Evolutionary conservation across 2,797 vertebrate species (phyloP).

Genomic region (Microctenopoma lineatum): DNA sequence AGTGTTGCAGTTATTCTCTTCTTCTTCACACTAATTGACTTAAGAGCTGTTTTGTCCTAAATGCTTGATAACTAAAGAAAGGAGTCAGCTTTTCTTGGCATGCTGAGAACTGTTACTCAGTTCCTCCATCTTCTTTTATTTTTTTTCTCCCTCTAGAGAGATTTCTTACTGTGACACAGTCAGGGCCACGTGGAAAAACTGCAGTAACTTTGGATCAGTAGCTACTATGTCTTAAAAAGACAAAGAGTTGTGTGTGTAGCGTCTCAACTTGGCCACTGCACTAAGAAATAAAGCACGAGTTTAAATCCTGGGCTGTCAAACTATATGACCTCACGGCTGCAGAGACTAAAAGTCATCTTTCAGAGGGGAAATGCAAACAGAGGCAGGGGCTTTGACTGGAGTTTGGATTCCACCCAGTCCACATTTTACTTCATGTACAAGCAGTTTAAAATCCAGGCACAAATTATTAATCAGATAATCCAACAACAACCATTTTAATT

Average conservation of each 20-base stretch:
- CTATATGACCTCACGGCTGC: conserved; percentile 49
- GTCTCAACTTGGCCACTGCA: conserved; percentile 27
- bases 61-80: conserved; percentile 50
- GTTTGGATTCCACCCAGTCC: conserved; percentile 37
- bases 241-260: conserved; percentile 73
- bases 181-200: conserved; percentile 65
- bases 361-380: conserved; percentile 56
- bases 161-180: conserved; percentile 55
- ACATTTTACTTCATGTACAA: background rate
- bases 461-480: background rate
- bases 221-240: conserved; percentile 62
- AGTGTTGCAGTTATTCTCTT: background rate
- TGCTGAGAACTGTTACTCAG: conserved; percentile 44
- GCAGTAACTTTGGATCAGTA: conserved; percentile 57
- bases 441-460: too few relatives aligned
- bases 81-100: conserved; percentile 60
- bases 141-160: conserved; percentile 35
- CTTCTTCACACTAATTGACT: background rate
- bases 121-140: conserved; percentile 42
- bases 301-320: conserved; percentile 52
- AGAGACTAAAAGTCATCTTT: conserved; percentile 48
- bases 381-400: conserved; percentile 44
- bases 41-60: conserved; percentile 20
- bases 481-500: background rate
- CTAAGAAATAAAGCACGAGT: conserved; percentile 34